Evolutionary conservation across 2,888 invertebrate genomes (phyloP), one percentile per base, ranked within the genome.

Genomic region (Orchesellides sinensis): DNA sequence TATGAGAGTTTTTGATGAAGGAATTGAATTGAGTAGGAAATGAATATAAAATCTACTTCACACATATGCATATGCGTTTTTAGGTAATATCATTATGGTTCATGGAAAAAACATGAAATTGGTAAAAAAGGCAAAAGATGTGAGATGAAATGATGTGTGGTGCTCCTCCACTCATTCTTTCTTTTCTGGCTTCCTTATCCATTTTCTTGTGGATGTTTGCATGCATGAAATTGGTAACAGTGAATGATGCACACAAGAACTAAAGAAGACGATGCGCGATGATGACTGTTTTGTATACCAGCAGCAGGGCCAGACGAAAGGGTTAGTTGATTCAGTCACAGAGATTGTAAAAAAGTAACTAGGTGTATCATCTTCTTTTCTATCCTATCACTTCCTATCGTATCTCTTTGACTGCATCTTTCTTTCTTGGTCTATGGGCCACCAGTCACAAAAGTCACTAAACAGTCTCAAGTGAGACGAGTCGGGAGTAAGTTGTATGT

Each of bases 391-490:
- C 25, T 29, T 56, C 4, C 1, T 66, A 21, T 68, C 47, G 52
- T 17, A 80, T 72, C 79, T 80, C 80, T 80, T 80, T 80, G 80
- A 80, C 73, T 80, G 80, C 80, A 73, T 80, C 73, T n/a, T n/a
- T n/a, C n/a, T n/a, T n/a, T n/a, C n/a, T 80, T 80, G 73, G 80
- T 80, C 80, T 80, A 73, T 80, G 80, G 80, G 73, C 80, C 80
- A 80, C 80, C 80, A 80, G 80, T 80, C 80, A 61, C 78, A 70
- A 49, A 17, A n/a, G n/a, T n/a, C n/a, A n/a, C n/a, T n/a, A n/a
- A 79, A 65, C 56, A 66, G 80, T 80, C 80, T 80, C 73, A 80
- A 73, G 56, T 73, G 80, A 80, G 72, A 80, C 73, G 66, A 80
- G 80, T 59, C 66, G 66, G 73, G 73, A 73, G 73, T 73, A 78